phyloP scores from a whole-genome alignment of 2,888 invertebrate genomes.

The Pediacus dermestoides region DNA sequence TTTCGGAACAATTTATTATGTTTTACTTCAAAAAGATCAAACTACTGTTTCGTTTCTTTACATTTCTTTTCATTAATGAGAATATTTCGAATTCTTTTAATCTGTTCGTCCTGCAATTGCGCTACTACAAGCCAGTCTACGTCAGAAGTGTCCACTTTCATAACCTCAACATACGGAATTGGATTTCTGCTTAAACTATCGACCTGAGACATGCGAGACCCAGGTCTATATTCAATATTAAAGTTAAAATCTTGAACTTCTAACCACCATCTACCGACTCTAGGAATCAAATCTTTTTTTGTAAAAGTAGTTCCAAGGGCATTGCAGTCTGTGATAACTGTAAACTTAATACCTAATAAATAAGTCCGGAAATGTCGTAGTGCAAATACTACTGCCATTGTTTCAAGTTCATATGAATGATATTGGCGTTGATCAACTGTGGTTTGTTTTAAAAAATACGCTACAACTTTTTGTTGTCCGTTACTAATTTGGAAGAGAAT shows the following conservation, averaged over 20 bases:
- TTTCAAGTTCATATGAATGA: slow-evolving; percentile 28
- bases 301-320: slow-evolving; percentile 27
- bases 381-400: slow-evolving; percentile 31
- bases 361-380: slow-evolving; percentile 27
- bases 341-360: slow-evolving; percentile 29
- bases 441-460: slow-evolving; percentile 30
- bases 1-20: slow-evolving; percentile 13
- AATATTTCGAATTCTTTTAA: slow-evolving; percentile 16
- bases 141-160: slow-evolving; percentile 17
- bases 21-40: no score
- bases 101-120: slow-evolving; percentile 25
- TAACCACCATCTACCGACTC: slow-evolving; percentile 28
- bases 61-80: no score
- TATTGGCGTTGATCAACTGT: slow-evolving; percentile 28
- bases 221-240: slow-evolving; percentile 26
- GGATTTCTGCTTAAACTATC: slow-evolving; percentile 29
- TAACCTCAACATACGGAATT: no score
- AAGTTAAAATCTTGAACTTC: slow-evolving; percentile 26
- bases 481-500: slow-evolving; percentile 28
- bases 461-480: slow-evolving; percentile 20
- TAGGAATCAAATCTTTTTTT: slow-evolving; percentile 27
- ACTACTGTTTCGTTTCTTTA: no score
- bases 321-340: slow-evolving; percentile 33
- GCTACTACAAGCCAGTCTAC: slow-evolving; percentile 28
- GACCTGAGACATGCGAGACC: slow-evolving; percentile 27